Conservation (phyloP, 2,888 invertebrate genomes). For the Lasioglossum vierecki region DNA sequence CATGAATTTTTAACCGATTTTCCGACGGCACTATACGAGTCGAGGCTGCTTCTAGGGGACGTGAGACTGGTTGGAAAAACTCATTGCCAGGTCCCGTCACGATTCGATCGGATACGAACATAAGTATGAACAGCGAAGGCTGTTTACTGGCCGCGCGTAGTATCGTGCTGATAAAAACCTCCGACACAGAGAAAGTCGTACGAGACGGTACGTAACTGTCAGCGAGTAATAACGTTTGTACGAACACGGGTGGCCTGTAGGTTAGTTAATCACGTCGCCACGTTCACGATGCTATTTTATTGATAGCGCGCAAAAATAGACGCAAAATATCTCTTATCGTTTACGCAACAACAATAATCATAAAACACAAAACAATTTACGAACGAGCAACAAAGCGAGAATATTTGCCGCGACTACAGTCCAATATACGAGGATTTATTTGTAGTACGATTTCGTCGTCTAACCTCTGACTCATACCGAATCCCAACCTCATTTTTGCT, state of each 20-base stretch:
- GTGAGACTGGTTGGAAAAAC: slow-evolving; percentile 36
- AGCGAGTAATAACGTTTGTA: slow-evolving; percentile 3
- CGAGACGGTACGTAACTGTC: not conserved
- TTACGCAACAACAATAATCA: not conserved
- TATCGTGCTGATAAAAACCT: slow-evolving; percentile 37
- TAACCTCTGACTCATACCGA: not conserved
- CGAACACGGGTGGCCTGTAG: not conserved
- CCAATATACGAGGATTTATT: not conserved
- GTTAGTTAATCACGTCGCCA: not conserved
- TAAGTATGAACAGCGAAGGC: slow-evolving; percentile 43
- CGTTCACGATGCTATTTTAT: not conserved
- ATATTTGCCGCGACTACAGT: not conserved
- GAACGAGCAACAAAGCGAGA: not conserved
- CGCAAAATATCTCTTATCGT: not conserved
- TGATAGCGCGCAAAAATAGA: not conserved
- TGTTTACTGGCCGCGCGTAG: slow-evolving; percentile 32
- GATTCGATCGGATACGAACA: slow-evolving; percentile 44
- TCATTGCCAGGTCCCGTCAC: slow-evolving; percentile 58
- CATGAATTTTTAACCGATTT: not conserved
- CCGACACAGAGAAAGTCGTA: slow-evolving; percentile 40
- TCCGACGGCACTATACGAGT: not conserved
- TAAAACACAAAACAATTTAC: not conserved
- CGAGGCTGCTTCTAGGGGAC: slow-evolving; percentile 32
- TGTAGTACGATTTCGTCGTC: not conserved
- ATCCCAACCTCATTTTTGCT: not conserved